Conservation (phyloP, 2,113 vertebrate genomes). For the Tachuris rubrigastra region DNA sequence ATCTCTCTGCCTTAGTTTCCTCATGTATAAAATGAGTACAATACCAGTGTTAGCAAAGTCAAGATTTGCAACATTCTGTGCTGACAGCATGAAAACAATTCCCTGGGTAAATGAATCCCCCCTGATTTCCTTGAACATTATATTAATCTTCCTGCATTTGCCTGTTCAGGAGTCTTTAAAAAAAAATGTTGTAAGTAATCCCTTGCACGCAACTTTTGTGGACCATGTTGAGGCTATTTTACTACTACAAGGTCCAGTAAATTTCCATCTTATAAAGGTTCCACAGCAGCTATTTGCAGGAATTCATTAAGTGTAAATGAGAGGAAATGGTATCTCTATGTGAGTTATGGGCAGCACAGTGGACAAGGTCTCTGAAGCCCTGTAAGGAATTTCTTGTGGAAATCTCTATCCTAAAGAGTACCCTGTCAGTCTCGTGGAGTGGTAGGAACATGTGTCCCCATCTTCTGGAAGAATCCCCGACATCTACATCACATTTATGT, state of each 20-base stretch:
- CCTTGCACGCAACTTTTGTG: neutral
- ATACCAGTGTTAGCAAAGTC: neutral
- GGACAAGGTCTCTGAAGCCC: neutral
- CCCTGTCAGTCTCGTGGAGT: neutral
- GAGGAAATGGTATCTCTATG: neutral
- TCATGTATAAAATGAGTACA: neutral
- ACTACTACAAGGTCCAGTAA: neutral
- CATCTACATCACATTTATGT: accelerated
- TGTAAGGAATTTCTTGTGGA: neutral
- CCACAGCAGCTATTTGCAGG: neutral
- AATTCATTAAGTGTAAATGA: neutral
- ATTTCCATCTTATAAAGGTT: neutral
- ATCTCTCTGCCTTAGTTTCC: neutral
- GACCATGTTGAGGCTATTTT: neutral
- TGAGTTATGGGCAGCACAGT: accelerated
- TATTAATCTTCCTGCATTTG: neutral
- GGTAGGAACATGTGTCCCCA: neutral
- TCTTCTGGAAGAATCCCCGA: neutral
- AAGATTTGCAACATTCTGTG: neutral
- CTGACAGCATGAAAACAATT: neutral
- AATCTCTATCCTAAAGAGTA: neutral
- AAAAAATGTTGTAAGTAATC: neutral
- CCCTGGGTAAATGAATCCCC: neutral
- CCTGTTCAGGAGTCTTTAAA: neutral
- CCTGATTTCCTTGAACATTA: neutral